Evolutionary conservation across 2,113 vertebrate species (phyloP).

Genomic region (Rhynchomys soricoides): DNA sequence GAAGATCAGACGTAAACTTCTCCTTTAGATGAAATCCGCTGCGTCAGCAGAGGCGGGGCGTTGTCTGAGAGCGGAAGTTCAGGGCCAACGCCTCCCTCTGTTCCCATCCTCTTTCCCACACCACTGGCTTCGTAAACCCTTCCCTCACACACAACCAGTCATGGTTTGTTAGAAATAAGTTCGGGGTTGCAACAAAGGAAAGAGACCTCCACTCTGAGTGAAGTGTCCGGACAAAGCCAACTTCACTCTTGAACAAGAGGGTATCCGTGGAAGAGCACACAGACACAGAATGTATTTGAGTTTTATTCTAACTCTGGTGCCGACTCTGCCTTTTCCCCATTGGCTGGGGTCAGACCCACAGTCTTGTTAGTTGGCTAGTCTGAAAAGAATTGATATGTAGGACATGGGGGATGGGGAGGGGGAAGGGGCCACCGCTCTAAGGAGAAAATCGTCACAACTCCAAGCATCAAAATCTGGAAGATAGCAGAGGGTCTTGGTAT

Average conservation of each 20-base stretch:
- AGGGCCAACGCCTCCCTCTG: too few species aligned
- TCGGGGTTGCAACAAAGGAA: background rate
- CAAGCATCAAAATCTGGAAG: background rate
- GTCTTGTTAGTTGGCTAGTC: background rate
- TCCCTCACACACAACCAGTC: background rate
- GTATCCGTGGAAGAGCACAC: rapidly evolving
- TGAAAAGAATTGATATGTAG: background rate
- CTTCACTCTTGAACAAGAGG: background rate
- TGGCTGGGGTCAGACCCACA: background rate
- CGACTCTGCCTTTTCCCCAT: background rate
- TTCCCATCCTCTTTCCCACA: rapidly evolving
- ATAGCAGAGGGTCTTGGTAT: background rate
- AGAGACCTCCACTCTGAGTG: background rate
- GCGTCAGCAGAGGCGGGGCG: background rate
- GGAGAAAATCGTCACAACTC: background rate
- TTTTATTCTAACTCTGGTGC: background rate
- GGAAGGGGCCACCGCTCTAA: rapidly evolving
- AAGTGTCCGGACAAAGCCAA: background rate
- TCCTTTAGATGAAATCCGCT: background rate
- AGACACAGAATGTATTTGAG: background rate
- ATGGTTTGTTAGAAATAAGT: background rate
- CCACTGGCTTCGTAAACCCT: background rate
- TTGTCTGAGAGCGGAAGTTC: background rate
- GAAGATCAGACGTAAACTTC: background rate
- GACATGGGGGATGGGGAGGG: background rate